Conservation (phyloP, 2,797 vertebrate species). For the Lates japonicus region DNA sequence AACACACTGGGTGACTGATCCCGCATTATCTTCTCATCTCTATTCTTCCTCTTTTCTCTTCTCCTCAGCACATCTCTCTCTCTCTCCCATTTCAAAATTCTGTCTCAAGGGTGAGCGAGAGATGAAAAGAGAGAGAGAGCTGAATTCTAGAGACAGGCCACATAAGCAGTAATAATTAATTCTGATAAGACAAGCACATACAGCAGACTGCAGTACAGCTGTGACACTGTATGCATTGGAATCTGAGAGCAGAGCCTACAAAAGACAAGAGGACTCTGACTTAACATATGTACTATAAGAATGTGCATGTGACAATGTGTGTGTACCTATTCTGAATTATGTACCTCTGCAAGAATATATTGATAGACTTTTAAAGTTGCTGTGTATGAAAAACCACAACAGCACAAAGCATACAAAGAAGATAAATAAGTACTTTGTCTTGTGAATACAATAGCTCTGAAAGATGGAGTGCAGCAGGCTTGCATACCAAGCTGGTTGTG, state of each 20-base stretch:
- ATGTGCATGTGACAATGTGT: too few relatives aligned
- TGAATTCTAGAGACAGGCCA: constrained; percentile 37
- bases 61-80: constrained; percentile 9
- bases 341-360: background rate
- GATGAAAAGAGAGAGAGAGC: constrained; percentile 2
- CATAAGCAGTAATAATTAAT: constrained; percentile 52
- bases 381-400: background rate
- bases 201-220: constrained; percentile 28
- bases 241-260: constrained; percentile 2
- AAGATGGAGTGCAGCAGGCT: background rate
- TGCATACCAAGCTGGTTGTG: constrained; percentile 10
- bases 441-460: constrained; percentile 27
- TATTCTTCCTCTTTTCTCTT: constrained; percentile 16
- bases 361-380: background rate
- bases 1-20: constrained; percentile 61
- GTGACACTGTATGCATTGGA: constrained; percentile 12
- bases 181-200: constrained; percentile 42
- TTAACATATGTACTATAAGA: background rate
- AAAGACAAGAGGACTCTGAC: constrained; percentile 10
- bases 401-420: background rate
- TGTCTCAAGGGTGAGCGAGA: constrained; percentile 15
- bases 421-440: constrained; percentile 6
- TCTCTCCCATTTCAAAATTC: constrained; percentile 22
- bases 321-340: too few relatives aligned
- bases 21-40: constrained; percentile 58